Evolutionary conservation across 23 tunicate genomes (phyloP), one percentile per base, ranked within the genome.

Genomic region (Styela clava): DNA sequence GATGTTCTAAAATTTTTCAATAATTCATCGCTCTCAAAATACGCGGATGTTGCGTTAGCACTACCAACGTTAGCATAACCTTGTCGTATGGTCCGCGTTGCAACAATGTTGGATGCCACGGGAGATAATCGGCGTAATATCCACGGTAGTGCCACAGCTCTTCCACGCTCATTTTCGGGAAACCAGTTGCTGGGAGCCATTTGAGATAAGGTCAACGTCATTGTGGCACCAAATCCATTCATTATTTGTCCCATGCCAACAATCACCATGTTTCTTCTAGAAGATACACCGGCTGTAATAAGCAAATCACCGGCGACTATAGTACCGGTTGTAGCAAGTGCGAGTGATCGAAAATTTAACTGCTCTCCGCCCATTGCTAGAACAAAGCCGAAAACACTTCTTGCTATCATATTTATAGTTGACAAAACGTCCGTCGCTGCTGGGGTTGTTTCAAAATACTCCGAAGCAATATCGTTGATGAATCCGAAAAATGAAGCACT

Each of bases 401-500:
- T 31, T 22, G 77, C 34, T 71, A 71, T 71, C 77, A 71, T 71
- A 30, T 71, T 71, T n/a, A 71, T 35, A n/a, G 77, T 71, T 32
- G 77, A 71, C 29, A 71, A 29, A 21, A 18, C 16, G 16, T 71
- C 77, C 5, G 77, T 71, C 20, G 37, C 34, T 3, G 34, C 35
- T 2, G 77, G 77, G 35, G 24, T 32, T 3, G 34, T 34, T 21
- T 71, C 34, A 34, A 71, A 71, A 71, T 71, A 71, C 37, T 21
- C 23, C 3, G 77, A 71, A 27, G 77, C 16, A 28, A 71, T 16
- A 34, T 71, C 77, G 35, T 71, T 71, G 77, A 71, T 71, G 35
- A 71, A 71, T 71, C 77, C 77, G 35, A 71, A 71, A 71, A 71
- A 71, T 7, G 77, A 71, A 32, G 77, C 77, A 32, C 77, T 71